phyloP scores from a whole-genome alignment of 1,140 invertebrate species.

The Cotesia chilonis region DNA sequence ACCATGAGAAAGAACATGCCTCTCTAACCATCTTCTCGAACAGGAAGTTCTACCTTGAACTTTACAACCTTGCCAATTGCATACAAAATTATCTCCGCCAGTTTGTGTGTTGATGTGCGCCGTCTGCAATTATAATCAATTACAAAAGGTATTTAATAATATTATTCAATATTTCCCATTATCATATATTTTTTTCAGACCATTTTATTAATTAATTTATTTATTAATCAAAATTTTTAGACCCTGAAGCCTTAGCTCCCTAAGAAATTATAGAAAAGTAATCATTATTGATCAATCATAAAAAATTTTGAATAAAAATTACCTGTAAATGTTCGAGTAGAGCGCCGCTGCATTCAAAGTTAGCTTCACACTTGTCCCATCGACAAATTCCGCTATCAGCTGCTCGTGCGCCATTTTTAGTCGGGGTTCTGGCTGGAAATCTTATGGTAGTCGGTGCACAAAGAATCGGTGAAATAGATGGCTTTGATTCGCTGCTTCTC shows the following conservation, averaged over 20 bases:
- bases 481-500: conserved; percentile 55
- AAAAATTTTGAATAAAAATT: conserved; percentile 2
- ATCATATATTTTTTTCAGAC: too few species aligned
- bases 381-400: conserved; percentile 73
- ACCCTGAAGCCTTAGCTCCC: too few species aligned
- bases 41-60: conserved; percentile 92
- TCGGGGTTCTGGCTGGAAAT: conserved; percentile 71
- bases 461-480: conserved; percentile 70
- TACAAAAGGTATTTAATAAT: conserved; percentile 25
- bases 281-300: too few species aligned
- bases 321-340: conserved; percentile 92
- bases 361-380: conserved; percentile 85
- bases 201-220: too few species aligned
- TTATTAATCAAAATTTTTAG: too few species aligned
- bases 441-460: conserved; percentile 81
- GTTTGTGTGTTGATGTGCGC: conserved; percentile 87
- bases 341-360: conserved; percentile 79
- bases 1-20: conserved; percentile 90
- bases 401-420: conserved; percentile 57
- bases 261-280: too few species aligned
- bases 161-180: neutral
- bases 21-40: conserved; percentile 90
- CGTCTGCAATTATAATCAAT: conserved; percentile 66
- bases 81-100: conserved; percentile 83
- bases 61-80: conserved; percentile 92